These are phyloP conservation scores for Leuciscus idus DNA, from an alignment of 2,113 vertebrate genomes.

Conservation along the genomic window DNA sequence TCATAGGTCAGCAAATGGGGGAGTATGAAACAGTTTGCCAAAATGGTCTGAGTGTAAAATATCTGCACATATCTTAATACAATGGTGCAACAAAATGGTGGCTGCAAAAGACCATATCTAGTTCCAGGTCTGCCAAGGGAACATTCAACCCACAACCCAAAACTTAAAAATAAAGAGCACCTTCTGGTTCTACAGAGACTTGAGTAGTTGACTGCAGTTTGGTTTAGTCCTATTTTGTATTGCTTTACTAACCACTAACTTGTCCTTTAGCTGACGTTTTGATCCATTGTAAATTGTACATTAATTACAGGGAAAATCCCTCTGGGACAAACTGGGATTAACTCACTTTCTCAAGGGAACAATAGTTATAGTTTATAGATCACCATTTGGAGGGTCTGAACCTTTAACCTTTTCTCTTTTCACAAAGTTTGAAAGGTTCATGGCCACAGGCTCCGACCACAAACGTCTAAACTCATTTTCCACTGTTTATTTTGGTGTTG, in stretches of 20 bases:
- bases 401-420: neutral
- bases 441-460: neutral
- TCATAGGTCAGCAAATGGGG: neutral
- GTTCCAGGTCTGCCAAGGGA: neutral
- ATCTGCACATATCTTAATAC: constrained; percentile 4
- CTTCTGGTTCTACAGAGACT: neutral
- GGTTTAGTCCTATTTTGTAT: neutral
- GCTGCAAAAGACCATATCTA: neutral
- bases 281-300: neutral
- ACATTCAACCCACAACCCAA: neutral
- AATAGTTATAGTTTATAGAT: neutral
- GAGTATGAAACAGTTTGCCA: neutral
- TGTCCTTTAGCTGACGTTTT: neutral
- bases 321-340: neutral
- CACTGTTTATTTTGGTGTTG: constrained; percentile 23
- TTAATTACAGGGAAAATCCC: constrained; percentile 6
- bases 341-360: neutral
- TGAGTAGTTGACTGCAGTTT: neutral
- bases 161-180: neutral
- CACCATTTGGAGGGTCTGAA: neutral
- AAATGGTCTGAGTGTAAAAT: neutral
- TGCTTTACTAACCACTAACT: neutral
- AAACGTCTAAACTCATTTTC: neutral
- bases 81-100: neutral
- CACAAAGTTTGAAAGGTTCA: neutral